Conservation (phyloP, 2,797 vertebrate species). For the Emydoidea blandingii region DNA sequence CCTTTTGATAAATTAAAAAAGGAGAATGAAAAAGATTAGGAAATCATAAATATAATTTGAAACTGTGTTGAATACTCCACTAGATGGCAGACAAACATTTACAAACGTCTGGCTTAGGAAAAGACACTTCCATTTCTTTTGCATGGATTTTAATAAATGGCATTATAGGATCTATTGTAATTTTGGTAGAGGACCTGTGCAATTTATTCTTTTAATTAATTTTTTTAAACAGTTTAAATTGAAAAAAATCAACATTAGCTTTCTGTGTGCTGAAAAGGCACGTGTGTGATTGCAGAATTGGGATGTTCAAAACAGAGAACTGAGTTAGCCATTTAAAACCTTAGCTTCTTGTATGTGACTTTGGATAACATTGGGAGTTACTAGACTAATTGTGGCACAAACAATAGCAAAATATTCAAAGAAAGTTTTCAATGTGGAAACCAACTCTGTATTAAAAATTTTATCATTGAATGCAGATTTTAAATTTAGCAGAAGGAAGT, state of each 20-base stretch:
- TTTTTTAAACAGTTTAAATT: constrained; percentile 57
- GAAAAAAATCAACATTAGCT: constrained; percentile 55
- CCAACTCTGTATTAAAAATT: neutral
- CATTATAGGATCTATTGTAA: constrained; percentile 67
- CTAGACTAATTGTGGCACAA: neutral
- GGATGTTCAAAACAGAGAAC: neutral
- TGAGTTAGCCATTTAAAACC: neutral
- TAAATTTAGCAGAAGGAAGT: neutral
- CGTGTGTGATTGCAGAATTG: neutral
- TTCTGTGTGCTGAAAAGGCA: neutral
- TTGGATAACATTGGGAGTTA: neutral
- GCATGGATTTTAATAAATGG: constrained; percentile 63
- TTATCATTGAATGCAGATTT: neutral
- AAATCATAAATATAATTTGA: neutral
- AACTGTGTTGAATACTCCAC: constrained; percentile 71
- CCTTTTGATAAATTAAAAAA: constrained; percentile 15
- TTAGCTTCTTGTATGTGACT: constrained; percentile 14
- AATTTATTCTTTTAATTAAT: constrained; percentile 61
- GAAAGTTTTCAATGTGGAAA: neutral
- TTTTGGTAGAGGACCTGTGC: constrained; percentile 43
- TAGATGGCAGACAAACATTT: constrained; percentile 85
- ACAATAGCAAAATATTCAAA: neutral
- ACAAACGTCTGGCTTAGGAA: constrained; percentile 20
- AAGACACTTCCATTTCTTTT: constrained; percentile 52
- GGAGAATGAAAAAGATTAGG: neutral